Evolutionary conservation across 2,888 invertebrate genomes (phyloP), one percentile per base, ranked within the genome.

Genomic region (Clunio marinus): DNA sequence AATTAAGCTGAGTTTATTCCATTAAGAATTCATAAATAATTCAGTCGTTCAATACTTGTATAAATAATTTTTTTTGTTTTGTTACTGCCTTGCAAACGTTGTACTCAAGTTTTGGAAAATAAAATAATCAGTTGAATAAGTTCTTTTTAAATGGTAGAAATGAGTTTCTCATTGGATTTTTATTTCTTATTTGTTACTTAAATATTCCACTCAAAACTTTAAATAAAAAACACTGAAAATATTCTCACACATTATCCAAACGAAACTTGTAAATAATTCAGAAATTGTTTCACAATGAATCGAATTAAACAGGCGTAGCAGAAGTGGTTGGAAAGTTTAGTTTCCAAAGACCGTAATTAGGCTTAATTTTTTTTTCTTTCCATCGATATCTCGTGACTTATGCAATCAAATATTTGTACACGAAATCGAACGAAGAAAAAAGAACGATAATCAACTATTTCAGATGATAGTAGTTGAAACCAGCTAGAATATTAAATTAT

Each of bases 21-120:
- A 71, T 71, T 71, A 70, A 69, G 65, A 70, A 67, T 57, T 71
- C 70, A 70, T 71, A 70, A 70, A 71, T 71, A 71, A 70, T 71
- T 71, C 59, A 71, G 25, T 25, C 68, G n/a, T 66, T 67, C 57
- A 60, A 66, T 59, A 66, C 69, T 69, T 70, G 51, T 68, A 7
- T 32, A 7, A 7, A 7, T 32, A 32, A 4, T 10, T 20, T 32
- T 20, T 59, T 2, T 20, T 1, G 1, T 15, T 28, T 45, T 45
- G 13, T 27, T n/a, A 25, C n/a, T 32, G 2, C 7, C 27, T 4
- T 59, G 28, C 35, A 32, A 10, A 7, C 10, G 32, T 32, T 59
- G 8, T 46, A n/a, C 46, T 63, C 28, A 22, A n/a, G 15, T 27
- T n/a, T 35, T 32, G 8, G 57, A 25, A 32, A 32, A 55, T 55